Base-by-base conservation (phyloP, 1,140 invertebrate species). In the Scylla paramamosain region DNA sequence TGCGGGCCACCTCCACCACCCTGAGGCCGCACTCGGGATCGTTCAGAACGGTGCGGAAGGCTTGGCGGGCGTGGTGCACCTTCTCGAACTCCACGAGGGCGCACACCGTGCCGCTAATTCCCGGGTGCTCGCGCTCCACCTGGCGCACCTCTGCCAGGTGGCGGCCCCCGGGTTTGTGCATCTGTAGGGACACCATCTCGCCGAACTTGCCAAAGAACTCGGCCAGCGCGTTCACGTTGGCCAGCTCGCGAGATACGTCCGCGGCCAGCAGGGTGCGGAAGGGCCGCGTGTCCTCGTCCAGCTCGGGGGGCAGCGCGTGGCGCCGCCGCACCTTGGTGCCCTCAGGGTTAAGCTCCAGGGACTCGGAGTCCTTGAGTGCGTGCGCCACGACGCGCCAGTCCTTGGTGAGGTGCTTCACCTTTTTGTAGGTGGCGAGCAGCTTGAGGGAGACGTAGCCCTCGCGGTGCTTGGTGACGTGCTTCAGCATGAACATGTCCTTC, bases 391-490 rank as follows among this genome's bases (percentile, higher is more conserved):
- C 98, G 92, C 98, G 97, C 98, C 99, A 99, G 96, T 99, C 99
- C 96, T 99, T 98, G 6, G 98, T 99, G 46, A 99, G 97, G 96
- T 99, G 98, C 96, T 99, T 99, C 28, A 99, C 98, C 88, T 99
- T 98, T 96, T 99, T 99, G 96, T 99, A 99, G 96, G 98, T 99
- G 0, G 99, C 99, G 89, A 99, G 99, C 67, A 99, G 97, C 97
- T 99, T 99, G 12, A 99, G 97, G 77, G 98, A 99, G 0, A 99
- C 99, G 97, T 98, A 99, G 16, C 99, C 99, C 97, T 99, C 98
- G 97, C 99, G 99, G 96, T 99, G 99, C 48, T 99, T 97, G 59
- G 98, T 98, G 0, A 99, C 99, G 97, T 99, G 99, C 97, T 99
- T 99, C 46, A 99, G 97, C 6, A 99, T 97, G 97, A 99, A 99